Evolutionary conservation across 2,113 vertebrate genomes (phyloP), one percentile per base, ranked within the genome.

Genomic region (Centrocercus urophasianus): DNA sequence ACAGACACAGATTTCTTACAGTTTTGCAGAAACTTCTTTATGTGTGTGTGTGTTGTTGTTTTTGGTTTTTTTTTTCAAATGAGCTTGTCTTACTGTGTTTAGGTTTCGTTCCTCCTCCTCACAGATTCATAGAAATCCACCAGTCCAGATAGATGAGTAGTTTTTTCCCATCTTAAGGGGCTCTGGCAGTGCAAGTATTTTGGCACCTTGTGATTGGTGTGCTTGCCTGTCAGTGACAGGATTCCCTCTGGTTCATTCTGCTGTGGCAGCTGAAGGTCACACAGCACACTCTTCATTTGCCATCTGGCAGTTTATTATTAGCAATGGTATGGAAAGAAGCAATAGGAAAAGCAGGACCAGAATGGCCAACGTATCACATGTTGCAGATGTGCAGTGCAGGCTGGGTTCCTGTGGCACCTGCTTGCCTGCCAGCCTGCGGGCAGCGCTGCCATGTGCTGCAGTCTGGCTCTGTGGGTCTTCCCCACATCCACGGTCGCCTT

Each of bases 231-330:
- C 76, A 50, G 2, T 90, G 83, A 67, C 77, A 79, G 77, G 81
- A 90, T 93, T 93, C 66, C 66, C 76, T 34, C 61, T 52, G 48
- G 74, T 74, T 92, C 48, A 30, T 75, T 90, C 43, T 91, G 81
- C 74, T 70, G 71, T 65, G 82, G 86, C 61, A 93, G 12, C 69
- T 56, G 61, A 75, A 88, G 86, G 77, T 86, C 90, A 80, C 66
- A 69, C 83, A 69, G 24, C 3, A 20, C 72, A 43, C 66, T 83
- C 56, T 67, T 72, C 61, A 52, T 34, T 87, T 57, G 43, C 81
- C 74, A 63, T 65, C 77, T 82, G 81, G 38, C 70, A 65, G 70
- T 84, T 93, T 82, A 48, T 89, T 96, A 66, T 82, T 82, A 92
- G 88, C 83, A 71, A 17, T 43, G 38, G n/a, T 69, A 30, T 64